phyloP scores from a whole-genome alignment of 2,113 vertebrate species.

The Holacanthus passer region DNA sequence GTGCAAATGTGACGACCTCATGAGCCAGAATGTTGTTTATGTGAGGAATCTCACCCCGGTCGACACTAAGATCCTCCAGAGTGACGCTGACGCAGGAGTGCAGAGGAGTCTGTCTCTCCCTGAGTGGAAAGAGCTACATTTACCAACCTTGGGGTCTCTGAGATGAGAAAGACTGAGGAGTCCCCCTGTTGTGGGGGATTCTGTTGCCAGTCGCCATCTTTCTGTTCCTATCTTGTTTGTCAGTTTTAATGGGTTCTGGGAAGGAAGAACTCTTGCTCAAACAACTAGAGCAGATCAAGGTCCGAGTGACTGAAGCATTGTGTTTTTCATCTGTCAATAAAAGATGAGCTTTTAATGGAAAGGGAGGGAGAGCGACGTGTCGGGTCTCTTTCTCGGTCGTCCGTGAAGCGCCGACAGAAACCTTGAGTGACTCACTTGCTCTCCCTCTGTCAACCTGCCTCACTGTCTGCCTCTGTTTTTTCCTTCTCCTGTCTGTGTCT shows the following conservation, averaged over 20 bases:
- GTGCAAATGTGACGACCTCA: constrained; percentile 6
- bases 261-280: constrained; percentile 34
- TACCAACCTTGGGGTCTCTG: constrained; percentile 24
- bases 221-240: constrained; percentile 38
- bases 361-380: constrained; percentile 12
- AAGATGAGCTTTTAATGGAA: constrained; percentile 76
- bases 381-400: constrained; percentile 22
- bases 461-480: constrained; percentile 5
- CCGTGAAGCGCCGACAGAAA: constrained; percentile 24
- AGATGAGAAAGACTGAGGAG: constrained; percentile 42
- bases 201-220: constrained; percentile 23
- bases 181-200: constrained; percentile 1
- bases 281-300: constrained; percentile 63
- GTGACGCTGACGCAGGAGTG: constrained; percentile 7
- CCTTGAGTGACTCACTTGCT: constrained; percentile 66
- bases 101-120: not conserved
- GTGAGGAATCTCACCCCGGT: not conserved
- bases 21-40: not conserved
- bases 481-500: constrained; percentile 14
- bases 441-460: constrained; percentile 33
- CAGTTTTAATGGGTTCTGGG: constrained; percentile 57
- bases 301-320: constrained; percentile 54
- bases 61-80: not conserved
- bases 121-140: constrained; percentile 34
- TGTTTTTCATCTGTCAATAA: constrained; percentile 76